A percentile compares a stretch with the other conserved stretches of the same genome.
Conservation (phyloP, 2,797 vertebrate species). For the Sebastiscus albofasciatus region DNA sequence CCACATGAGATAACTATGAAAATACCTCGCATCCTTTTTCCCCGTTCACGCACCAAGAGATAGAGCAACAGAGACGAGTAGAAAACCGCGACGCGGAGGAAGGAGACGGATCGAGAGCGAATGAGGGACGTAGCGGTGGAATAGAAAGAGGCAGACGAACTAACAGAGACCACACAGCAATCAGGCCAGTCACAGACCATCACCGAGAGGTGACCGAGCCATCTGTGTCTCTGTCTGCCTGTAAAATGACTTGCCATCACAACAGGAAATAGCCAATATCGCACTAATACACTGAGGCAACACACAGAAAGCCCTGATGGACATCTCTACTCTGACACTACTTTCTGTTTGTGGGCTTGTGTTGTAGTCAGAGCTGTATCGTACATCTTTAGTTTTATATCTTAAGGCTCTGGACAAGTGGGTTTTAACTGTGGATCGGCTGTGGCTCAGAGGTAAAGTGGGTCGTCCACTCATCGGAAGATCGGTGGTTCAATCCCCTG, state of each 20-base stretch:
- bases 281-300: constrained; percentile 49
- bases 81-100: constrained; percentile 18
- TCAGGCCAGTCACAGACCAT: constrained; percentile 70
- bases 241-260: constrained; percentile 56
- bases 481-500: too few relatives aligned
- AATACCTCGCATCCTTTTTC: constrained; percentile 41
- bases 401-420: background rate
- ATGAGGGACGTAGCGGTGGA: constrained; percentile 5
- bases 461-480: too few relatives aligned
- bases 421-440: background rate
- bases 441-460: too few relatives aligned
- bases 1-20: constrained; percentile 51
- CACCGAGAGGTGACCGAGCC: constrained; percentile 60
- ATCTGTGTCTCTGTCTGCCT: constrained; percentile 57
- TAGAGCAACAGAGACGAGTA: constrained; percentile 19
- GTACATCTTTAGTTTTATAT: background rate
- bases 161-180: constrained; percentile 64
- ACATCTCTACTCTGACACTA: background rate
- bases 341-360: background rate
- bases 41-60: constrained; percentile 17
- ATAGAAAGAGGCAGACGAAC: constrained; percentile 26
- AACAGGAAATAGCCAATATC: constrained; percentile 76
- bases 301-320: constrained; percentile 14
- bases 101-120: constrained; percentile 18
- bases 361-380: background rate